Conservation (phyloP, 2,888 invertebrate genomes). For the Nomada hirtipes region DNA sequence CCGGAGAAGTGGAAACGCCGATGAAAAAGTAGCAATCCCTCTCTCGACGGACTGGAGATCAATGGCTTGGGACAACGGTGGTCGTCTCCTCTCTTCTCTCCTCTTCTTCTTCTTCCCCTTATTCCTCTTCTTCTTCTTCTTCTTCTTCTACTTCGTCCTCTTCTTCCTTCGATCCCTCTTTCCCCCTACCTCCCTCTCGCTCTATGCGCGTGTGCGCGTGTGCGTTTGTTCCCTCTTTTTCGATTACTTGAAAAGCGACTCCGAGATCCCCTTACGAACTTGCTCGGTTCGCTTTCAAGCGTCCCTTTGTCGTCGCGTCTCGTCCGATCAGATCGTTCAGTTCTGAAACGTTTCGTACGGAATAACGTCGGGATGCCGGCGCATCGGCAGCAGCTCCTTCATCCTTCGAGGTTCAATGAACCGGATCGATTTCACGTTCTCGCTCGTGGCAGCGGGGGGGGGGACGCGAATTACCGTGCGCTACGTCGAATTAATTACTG, state of each 20-base stretch:
- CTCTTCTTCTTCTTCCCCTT: background rate
- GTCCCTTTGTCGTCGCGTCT: slow-evolving; percentile 41
- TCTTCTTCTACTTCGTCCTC: background rate
- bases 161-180: background rate
- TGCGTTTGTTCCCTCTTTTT: slow-evolving; percentile 42
- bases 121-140: background rate
- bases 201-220: no score
- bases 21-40: slow-evolving; percentile 55
- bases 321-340: slow-evolving; percentile 36
- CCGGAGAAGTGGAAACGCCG: slow-evolving; percentile 55
- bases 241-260: slow-evolving; percentile 59
- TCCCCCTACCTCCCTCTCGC: no score
- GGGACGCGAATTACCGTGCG: background rate
- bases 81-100: slow-evolving; percentile 21
- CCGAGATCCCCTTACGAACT: slow-evolving; percentile 25
- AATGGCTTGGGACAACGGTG: slow-evolving; percentile 58
- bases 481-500: slow-evolving; percentile 36
- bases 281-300: slow-evolving; percentile 43
- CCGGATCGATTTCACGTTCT: slow-evolving; percentile 43
- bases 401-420: slow-evolving; percentile 41
- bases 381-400: slow-evolving; percentile 5
- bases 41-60: slow-evolving; percentile 47
- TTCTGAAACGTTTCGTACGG: slow-evolving; percentile 31
- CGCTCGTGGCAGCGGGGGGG: slow-evolving; percentile 5
- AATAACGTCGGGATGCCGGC: slow-evolving; percentile 11